A percentile compares a stretch with the other conserved stretches of the same genome.
These are phyloP conservation scores for Athalia cordata DNA, from an alignment of 2,888 invertebrate genomes.

Conservation along the genomic window DNA sequence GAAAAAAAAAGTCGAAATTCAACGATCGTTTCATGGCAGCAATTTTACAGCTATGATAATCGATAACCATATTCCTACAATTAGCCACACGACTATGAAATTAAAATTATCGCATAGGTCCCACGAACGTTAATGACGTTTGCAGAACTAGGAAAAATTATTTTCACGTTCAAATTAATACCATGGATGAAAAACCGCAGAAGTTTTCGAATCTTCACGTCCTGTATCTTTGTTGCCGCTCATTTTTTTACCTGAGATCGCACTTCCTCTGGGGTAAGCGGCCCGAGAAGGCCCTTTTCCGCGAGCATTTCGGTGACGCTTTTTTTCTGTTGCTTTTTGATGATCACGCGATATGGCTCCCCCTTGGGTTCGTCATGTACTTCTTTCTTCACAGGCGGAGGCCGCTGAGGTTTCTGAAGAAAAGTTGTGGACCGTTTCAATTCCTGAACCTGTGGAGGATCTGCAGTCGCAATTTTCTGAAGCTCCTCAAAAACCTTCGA, in stretches of 20 bases:
- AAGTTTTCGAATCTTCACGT: not conserved
- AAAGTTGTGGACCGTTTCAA: constrained; percentile 79
- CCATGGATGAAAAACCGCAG: constrained; percentile 54
- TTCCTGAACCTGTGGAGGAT: constrained; percentile 64
- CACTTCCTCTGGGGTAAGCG: constrained; percentile 62
- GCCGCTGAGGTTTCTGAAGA: constrained; percentile 83
- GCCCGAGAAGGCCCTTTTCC: constrained; percentile 65
- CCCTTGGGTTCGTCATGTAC: constrained; percentile 56
- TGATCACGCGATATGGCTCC: constrained; percentile 67
- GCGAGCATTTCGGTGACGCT: constrained; percentile 66
- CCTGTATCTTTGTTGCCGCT: not conserved
- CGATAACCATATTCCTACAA: too few relatives aligned
- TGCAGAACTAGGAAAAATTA: constrained; percentile 48
- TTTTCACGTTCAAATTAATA: constrained; percentile 65
- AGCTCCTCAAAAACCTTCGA: constrained; percentile 80
- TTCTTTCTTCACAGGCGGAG: constrained; percentile 75
- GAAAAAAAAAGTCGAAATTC: not conserved
- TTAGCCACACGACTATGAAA: not conserved
- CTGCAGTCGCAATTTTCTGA: constrained; percentile 64
- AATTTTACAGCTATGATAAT: not conserved
- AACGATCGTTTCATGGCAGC: not conserved
- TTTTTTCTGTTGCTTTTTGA: constrained; percentile 69
- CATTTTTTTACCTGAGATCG: constrained; percentile 58
- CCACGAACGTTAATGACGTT: too few relatives aligned
- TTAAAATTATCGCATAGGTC: too few relatives aligned